phyloP scores from a whole-genome alignment of 2,797 vertebrate genomes.

The Myoxocephalus aenaeus region DNA sequence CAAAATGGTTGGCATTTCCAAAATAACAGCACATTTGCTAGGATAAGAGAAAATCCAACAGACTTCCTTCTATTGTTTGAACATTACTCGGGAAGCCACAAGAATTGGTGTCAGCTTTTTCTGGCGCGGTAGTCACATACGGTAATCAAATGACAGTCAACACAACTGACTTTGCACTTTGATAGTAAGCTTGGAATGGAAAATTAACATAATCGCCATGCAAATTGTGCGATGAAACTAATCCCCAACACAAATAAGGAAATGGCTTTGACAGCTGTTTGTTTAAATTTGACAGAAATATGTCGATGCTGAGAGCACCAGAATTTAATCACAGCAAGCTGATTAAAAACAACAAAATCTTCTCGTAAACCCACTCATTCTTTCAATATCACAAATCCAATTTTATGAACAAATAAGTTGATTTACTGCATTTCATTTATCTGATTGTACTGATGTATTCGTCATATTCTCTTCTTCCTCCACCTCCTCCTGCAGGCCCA shows the following conservation, averaged over 20 bases:
- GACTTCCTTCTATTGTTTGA: slow-evolving; percentile 80
- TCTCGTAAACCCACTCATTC: slow-evolving; percentile 31
- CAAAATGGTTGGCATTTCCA: slow-evolving; percentile 62
- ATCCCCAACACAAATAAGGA: slow-evolving; percentile 26
- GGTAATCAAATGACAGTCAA: slow-evolving; percentile 50
- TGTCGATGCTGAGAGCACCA: slow-evolving; percentile 18
- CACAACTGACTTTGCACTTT: slow-evolving; percentile 44
- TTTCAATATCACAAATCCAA: slow-evolving; percentile 53
- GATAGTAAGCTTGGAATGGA: slow-evolving; percentile 15
- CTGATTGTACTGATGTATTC: slow-evolving; percentile 50
- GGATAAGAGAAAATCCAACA: slow-evolving; percentile 62
- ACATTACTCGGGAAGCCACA: slow-evolving; percentile 60
- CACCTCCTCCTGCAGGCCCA: slow-evolving; percentile 61
- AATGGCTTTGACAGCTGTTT: slow-evolving; percentile 40
- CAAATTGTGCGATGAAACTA: slow-evolving; percentile 26
- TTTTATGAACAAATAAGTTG: slow-evolving; percentile 52
- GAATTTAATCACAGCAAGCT: slow-evolving; percentile 47
- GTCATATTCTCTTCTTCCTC: slow-evolving; percentile 44
- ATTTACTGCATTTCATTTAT: slow-evolving; percentile 49
- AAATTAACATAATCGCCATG: slow-evolving; percentile 42
- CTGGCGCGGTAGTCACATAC: slow-evolving; percentile 47
- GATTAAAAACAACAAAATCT: slow-evolving; percentile 44
- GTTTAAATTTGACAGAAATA: slow-evolving; percentile 24
- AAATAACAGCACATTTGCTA: slow-evolving; percentile 70
- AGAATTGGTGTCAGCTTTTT: slow-evolving; percentile 71